Conservation (phyloP, 2,797 vertebrate genomes). For the Molossus molossus region DNA sequence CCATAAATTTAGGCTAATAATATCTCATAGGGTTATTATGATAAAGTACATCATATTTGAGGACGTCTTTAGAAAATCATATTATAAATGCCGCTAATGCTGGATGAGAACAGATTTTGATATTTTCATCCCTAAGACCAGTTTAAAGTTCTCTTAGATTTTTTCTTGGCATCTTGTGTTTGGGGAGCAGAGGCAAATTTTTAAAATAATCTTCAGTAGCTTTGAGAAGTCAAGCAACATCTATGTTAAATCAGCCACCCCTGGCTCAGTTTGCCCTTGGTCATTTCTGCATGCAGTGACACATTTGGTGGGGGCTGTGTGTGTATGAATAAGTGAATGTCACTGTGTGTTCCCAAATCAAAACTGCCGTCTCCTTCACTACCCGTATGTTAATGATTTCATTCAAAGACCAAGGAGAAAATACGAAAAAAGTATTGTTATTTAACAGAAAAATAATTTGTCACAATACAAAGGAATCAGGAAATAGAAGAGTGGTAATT, state of each 20-base stretch:
- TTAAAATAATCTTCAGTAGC: constrained; percentile 3
- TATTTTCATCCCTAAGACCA: not conserved
- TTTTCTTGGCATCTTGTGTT: not conserved
- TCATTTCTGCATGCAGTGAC: not conserved
- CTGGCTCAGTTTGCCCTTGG: not conserved
- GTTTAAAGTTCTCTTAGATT: not conserved
- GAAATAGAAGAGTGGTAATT: not conserved
- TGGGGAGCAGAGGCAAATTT: not conserved
- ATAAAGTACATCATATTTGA: constrained; percentile 35
- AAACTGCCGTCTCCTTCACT: not conserved
- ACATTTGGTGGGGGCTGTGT: not conserved
- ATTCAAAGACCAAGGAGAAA: constrained; percentile 4
- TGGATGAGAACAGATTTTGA: not conserved
- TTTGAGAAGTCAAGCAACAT: not conserved
- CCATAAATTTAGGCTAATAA: not conserved
- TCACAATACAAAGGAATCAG: not conserved
- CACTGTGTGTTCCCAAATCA: not conserved
- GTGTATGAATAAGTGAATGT: not conserved
- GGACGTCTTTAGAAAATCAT: constrained; percentile 35
- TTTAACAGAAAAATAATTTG: constrained; percentile 44
- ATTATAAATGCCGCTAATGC: not conserved
- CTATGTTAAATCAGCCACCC: not conserved
- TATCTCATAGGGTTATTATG: not conserved
- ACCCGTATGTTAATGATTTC: not conserved
- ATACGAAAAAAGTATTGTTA: not conserved